Percentiles rank a stretch among this genome's conserved stretches.
phyloP scores from a whole-genome alignment of 2,888 invertebrate species.

The Apeira syringaria region DNA sequence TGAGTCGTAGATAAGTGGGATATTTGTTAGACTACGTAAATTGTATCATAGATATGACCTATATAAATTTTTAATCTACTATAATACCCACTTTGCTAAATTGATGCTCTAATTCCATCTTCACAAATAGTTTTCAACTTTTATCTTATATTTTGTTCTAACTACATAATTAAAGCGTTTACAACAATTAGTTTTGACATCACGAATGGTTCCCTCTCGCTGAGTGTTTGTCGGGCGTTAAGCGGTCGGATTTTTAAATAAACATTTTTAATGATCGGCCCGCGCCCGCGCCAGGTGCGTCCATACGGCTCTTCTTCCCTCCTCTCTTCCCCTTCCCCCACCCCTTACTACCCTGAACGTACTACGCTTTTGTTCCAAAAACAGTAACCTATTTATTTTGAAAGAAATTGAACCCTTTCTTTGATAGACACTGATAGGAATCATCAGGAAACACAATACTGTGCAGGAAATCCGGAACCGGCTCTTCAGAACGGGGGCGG shows the following conservation, averaged over 20 bases:
- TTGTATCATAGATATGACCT: too few species aligned
- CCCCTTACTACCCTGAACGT: constrained; percentile 29
- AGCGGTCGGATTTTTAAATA: constrained; percentile 84
- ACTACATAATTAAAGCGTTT: too few species aligned
- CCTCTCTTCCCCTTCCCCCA: constrained; percentile 38
- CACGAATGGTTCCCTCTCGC: constrained; percentile 51
- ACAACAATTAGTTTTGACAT: constrained; percentile 22
- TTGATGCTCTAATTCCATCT: too few species aligned
- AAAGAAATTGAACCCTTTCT: constrained; percentile 36
- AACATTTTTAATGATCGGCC: constrained; percentile 83
- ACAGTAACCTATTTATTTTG: constrained; percentile 70
- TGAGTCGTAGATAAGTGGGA: too few species aligned
- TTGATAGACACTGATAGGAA: constrained; percentile 24
- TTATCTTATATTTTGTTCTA: too few species aligned
- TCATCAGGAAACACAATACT: constrained; percentile 12
- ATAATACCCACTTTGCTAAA: too few species aligned
- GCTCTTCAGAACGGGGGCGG: constrained; percentile 8
- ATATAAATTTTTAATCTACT: too few species aligned
- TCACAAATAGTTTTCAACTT: too few species aligned
- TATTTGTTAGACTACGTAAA: too few species aligned
- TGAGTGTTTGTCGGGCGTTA: constrained; percentile 55
- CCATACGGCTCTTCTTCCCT: constrained; percentile 68
- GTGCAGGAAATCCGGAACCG: constrained; percentile 21
- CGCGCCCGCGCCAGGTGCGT: constrained; percentile 77
- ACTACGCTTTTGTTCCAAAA: constrained; percentile 76